Evolutionary conservation across 1,140 invertebrate species (phyloP), one percentile per base, ranked within the genome.

Genomic region (Brachionus rotundiformis): DNA sequence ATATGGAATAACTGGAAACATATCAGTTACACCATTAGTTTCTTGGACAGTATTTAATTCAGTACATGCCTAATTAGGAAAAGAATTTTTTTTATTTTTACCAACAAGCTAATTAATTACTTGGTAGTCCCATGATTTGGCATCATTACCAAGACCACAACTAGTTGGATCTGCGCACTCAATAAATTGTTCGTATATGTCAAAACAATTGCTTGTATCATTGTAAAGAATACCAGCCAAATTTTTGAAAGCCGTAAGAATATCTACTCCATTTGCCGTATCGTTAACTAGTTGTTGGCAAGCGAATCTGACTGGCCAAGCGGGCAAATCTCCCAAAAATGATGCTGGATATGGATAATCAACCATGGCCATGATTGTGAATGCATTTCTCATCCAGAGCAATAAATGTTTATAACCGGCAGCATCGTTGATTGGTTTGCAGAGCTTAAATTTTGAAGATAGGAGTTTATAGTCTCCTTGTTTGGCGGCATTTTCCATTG

Each of bases 41-140:
- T 95, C 98, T 88, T 94, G 92, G 0, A 94, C 94, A 92, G 96
- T 95, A 54, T 96, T 92, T 92, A 98, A 95, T 88, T 98, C 95
- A 31, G 95, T 95, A 86, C 96, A 98, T 7, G 92, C 76, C 73
- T 77, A 33, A 33, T 36, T 41, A 36, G 16, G 36, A 68, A 36
- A n/a, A 39, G 2, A 33, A 25, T 31, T 31, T 68, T 68, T 33
- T 33, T 1, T 33, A 13, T 63, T 68, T 33, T 68, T 68, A n/a
- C n/a, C n/a, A n/a, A n/a, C n/a, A n/a, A n/a, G n/a, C n/a, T n/a
- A n/a, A n/a, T 68, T 13, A 47, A 2, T 44, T 31, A 77, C 83
- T 87, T 88, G 36, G 90, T 88, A 84, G 33, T 71, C 63, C 63
- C 63, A 71, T 19, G 76, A 23, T 63, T 79, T 79, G 33, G 61